A percentile compares a stretch with the other conserved stretches of the same genome.
These are phyloP conservation scores for Cyaniris semiargus DNA, from an alignment of 2,888 invertebrate species.

Conservation along the genomic window DNA sequence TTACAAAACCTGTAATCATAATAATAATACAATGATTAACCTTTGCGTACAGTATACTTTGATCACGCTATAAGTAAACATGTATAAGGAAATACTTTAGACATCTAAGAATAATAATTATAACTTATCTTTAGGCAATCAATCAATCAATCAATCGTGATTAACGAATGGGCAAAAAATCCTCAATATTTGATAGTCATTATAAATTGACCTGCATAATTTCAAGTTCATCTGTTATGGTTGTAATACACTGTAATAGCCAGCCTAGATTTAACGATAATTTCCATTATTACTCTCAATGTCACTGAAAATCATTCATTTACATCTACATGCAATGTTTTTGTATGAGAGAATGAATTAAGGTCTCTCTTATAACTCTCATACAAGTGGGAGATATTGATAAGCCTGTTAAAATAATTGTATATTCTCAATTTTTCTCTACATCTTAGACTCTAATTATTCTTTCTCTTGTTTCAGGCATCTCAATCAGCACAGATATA, in stretches of 20 bases:
- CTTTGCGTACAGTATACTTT: neutral
- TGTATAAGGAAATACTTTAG: neutral
- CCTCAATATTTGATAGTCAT: neutral
- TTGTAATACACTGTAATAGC: neutral
- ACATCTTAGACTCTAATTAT: neutral
- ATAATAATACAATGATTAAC: too few relatives aligned
- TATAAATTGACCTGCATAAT: conserved; percentile 1
- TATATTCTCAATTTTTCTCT: neutral
- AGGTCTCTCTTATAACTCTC: neutral
- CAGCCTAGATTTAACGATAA: conserved; percentile 38
- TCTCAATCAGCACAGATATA: conserved; percentile 62
- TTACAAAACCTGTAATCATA: too few relatives aligned
- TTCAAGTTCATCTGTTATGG: conserved; percentile 2
- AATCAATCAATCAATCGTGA: neutral
- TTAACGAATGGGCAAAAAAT: neutral
- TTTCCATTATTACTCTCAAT: conserved; percentile 49
- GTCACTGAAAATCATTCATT: conserved; percentile 42
- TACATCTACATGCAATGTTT: conserved; percentile 31
- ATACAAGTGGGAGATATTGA: too few relatives aligned
- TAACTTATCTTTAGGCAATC: neutral
- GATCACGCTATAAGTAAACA: too few relatives aligned
- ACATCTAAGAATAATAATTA: neutral
- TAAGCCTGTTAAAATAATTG: neutral
- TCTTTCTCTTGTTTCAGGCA: conserved; percentile 53
- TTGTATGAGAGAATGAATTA: neutral